Percentiles rank a stretch among this genome's conserved stretches.
These are phyloP conservation scores for Mactra quadrangularis DNA, from an alignment of 1,140 invertebrate species.

Conservation along the genomic window DNA sequence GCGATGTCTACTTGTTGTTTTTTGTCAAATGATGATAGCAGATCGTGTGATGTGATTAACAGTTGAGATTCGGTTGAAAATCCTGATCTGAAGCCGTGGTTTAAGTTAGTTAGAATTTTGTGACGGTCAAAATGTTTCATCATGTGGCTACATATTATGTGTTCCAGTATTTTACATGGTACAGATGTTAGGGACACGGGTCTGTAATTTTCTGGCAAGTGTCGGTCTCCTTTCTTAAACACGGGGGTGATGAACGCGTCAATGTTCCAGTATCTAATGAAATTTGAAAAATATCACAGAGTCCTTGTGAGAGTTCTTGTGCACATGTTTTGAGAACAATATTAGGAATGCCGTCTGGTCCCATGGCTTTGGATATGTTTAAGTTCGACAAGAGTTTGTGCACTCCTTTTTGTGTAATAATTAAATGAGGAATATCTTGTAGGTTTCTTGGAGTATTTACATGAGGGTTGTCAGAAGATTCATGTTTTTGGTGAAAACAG, in stretches of 20 bases:
- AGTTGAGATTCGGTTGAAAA: conserved; percentile 58
- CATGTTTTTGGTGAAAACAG: conserved; percentile 51
- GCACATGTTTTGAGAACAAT: conserved; percentile 28
- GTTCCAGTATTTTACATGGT: conserved; percentile 39
- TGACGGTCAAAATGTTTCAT: conserved; percentile 52
- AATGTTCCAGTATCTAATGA: not conserved
- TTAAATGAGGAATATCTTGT: not conserved
- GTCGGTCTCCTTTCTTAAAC: conserved; percentile 61
- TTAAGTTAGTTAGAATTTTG: conserved; percentile 34
- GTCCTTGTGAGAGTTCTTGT: not conserved
- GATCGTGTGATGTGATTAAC: conserved; percentile 36
- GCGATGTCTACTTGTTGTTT: conserved; percentile 8
- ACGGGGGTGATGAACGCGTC: conserved; percentile 50
- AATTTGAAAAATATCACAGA: conserved; percentile 13
- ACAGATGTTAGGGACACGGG: conserved; percentile 41
- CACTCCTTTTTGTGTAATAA: conserved; percentile 7
- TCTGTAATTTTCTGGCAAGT: conserved; percentile 37
- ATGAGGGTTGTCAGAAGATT: not conserved
- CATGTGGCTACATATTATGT: conserved; percentile 53
- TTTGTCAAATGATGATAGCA: conserved; percentile 17
- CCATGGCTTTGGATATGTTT: conserved; percentile 13
- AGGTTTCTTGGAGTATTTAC: not conserved
- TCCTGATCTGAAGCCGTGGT: conserved; percentile 52
- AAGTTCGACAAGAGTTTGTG: not conserved
- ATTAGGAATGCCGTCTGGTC: conserved; percentile 37